These are phyloP conservation scores for Serripes groenlandicus DNA, from an alignment of 2,888 invertebrate genomes.

Conservation along the genomic window DNA sequence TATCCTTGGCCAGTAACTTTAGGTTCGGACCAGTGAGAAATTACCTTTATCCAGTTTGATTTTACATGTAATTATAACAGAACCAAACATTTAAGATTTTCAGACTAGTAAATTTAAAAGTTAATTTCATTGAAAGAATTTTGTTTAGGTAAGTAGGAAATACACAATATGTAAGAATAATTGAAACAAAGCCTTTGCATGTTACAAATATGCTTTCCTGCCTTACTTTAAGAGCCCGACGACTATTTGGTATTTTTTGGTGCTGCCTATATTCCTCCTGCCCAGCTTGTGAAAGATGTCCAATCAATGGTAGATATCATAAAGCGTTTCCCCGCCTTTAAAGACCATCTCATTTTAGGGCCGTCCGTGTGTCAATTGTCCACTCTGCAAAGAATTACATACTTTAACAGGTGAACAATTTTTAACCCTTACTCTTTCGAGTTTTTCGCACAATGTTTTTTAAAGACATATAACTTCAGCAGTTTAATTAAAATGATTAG, in stretches of 20 bases:
- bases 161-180: too few species aligned
- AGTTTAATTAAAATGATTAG: neutral
- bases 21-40: too few species aligned
- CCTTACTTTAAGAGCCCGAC: slow-evolving; percentile 73
- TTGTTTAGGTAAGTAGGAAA: too few species aligned
- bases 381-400: slow-evolving; percentile 21
- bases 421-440: neutral
- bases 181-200: too few species aligned
- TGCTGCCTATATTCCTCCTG: slow-evolving; percentile 51
- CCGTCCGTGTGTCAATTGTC: slow-evolving; percentile 74
- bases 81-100: too few species aligned
- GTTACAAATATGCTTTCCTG: too few species aligned
- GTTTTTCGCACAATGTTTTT: neutral
- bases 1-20: too few species aligned
- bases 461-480: neutral
- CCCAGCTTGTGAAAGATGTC: slow-evolving; percentile 66
- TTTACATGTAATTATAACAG: too few species aligned
- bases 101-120: too few species aligned
- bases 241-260: slow-evolving; percentile 39
- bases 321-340: slow-evolving; percentile 56
- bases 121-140: too few species aligned
- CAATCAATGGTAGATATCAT: slow-evolving; percentile 54
- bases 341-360: slow-evolving; percentile 65
- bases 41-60: too few species aligned
- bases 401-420: slow-evolving; percentile 52